Evolutionary conservation across 2,113 vertebrate species (phyloP).

Genomic region (Sminthopsis crassicaudata): DNA sequence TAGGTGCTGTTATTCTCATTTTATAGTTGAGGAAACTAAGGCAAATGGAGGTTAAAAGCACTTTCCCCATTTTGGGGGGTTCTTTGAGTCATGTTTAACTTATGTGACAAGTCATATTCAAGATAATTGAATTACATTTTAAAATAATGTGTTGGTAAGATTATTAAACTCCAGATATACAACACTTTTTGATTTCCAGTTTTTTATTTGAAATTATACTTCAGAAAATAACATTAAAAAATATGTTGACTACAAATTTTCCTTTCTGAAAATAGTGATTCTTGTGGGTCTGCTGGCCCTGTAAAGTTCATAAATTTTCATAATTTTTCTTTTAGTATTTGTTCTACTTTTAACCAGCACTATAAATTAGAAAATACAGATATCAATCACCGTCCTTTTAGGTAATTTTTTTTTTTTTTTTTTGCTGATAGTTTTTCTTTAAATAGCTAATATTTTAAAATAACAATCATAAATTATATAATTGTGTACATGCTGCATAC

Average conservation of each 20-base stretch:
- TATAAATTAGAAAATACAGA: conserved; percentile 26
- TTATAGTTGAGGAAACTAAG: not conserved
- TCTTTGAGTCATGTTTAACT: conserved; percentile 37
- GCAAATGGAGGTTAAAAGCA: not conserved
- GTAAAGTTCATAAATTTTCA: conserved; percentile 15
- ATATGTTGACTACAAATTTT: conserved; percentile 13
- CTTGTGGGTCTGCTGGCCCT: not conserved
- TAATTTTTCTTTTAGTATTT: conserved; percentile 12
- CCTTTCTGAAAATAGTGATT: conserved; percentile 31
- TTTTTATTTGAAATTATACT: conserved; percentile 46
- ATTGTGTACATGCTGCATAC: not conserved
- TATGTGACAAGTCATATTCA: conserved; percentile 17
- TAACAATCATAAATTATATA: not conserved
- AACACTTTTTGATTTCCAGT: conserved; percentile 22
- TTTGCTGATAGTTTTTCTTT: conserved; percentile 19
- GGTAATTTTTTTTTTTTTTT: not conserved
- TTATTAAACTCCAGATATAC: conserved; percentile 26
- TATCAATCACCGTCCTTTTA: not conserved
- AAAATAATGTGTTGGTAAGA: conserved; percentile 31
- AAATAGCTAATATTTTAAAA: not conserved
- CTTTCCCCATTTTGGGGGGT: conserved; percentile 9
- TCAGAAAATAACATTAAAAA: conserved; percentile 53
- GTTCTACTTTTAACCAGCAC: conserved; percentile 22
- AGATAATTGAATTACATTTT: conserved; percentile 61
- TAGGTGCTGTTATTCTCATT: not conserved